Conservation (phyloP, 2,797 vertebrate species). For the Pipistrellus nathusii region DNA sequence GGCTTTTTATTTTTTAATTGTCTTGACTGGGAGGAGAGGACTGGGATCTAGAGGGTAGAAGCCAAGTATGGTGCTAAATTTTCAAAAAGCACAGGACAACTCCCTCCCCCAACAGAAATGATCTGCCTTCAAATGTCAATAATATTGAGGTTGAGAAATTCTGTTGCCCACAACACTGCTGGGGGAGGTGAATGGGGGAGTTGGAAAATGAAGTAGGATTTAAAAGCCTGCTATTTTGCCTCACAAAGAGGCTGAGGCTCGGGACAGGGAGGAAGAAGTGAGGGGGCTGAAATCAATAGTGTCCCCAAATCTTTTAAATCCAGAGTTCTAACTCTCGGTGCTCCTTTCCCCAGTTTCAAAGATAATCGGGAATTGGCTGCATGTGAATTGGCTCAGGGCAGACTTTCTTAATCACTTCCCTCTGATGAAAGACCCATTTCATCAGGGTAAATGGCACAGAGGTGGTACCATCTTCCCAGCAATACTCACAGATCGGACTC, state of each 20-base stretch:
- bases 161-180: not conserved
- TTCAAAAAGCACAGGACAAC: not conserved
- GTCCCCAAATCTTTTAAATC: not conserved
- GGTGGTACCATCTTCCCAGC: slow-evolving; percentile 67
- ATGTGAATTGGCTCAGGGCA: slow-evolving; percentile 19
- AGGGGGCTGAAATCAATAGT: not conserved
- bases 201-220: not conserved
- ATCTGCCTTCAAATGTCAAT: not conserved
- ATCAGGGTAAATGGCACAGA: slow-evolving; percentile 79
- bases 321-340: not conserved
- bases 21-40: not conserved
- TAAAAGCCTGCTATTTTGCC: slow-evolving; percentile 15
- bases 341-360: slow-evolving; percentile 72
- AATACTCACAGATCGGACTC: slow-evolving; percentile 50
- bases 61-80: not conserved
- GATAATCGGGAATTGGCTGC: slow-evolving; percentile 51
- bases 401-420: slow-evolving; percentile 76
- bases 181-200: not conserved
- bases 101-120: not conserved
- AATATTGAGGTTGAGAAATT: not conserved
- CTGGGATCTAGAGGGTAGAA: not conserved
- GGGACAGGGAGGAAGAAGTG: not conserved
- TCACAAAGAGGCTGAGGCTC: not conserved
- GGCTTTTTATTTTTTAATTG: not conserved
- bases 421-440: slow-evolving; percentile 82